Evolutionary conservation across 2,888 invertebrate species (phyloP), one percentile per base, ranked within the genome.

Genomic region (Agrotis ipsilon): DNA sequence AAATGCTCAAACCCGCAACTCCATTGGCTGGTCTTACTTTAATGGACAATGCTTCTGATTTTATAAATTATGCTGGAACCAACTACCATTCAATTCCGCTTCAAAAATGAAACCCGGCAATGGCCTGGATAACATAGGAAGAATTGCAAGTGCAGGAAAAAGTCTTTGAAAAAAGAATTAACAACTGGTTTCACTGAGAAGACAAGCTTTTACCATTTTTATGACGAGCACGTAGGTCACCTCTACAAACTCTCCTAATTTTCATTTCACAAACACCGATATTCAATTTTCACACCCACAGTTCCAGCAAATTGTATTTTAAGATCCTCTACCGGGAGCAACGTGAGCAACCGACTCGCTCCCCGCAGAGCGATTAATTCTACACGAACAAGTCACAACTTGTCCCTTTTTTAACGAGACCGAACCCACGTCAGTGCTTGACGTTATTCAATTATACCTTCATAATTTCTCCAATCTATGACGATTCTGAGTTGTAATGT

Each of bases 371-470:
- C 51, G 64, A 65, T 73, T 66, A 60, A 79, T 77, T 73, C 67
- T 55, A 46, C 74, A 73, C 76, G 79, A 60, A 68, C 74, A 57
- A 62, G 67, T 67, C 77, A 51, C 79, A 79, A 67, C 74, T 77
- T 78, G 63, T 73, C 72, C 72, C 78, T 58, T 78, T 77, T 73
- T 67, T 73, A 73, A 61, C 63, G 55, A 78, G 58, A 60, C 57
- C 39, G 51, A 43, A 77, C 79, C 74, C 62, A 63, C 60, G 24
- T 73, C 73, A 67, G 21, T 49, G 51, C 51, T 60, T 66, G 39
- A 43, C 59, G 13, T 49, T 64, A 63, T 79, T 73, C 60, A 73
- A 77, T 77, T 77, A 79, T 24, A 51, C 63, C 51, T 60, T 67
- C 63, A 68, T 73, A 79, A 73, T 77, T 55, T 63, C 4, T 48